Conservation (phyloP, 30 jellyfish, hydroid and myxozoan genomes). For the Mastigias papua region DNA sequence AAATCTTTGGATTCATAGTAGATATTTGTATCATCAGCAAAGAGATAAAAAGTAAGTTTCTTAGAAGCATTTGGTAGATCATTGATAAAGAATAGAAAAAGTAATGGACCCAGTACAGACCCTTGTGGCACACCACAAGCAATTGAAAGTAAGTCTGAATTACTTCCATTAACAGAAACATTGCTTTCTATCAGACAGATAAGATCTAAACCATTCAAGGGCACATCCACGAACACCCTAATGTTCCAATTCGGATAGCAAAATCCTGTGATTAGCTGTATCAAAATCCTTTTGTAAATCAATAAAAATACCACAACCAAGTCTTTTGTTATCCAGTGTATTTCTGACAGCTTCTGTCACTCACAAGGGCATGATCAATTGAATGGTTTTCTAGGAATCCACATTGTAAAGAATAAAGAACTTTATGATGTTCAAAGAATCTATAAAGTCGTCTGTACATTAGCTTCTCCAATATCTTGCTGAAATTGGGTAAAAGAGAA, state of each 20-base stretch:
- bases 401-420: constrained; percentile 11
- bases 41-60: constrained; percentile 18
- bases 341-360: constrained; percentile 18
- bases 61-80: constrained; percentile 21
- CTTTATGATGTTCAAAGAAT: constrained; percentile 28
- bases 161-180: constrained; percentile 24
- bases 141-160: not conserved
- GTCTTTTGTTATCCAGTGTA: constrained; percentile 12
- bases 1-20: constrained; percentile 20
- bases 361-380: not conserved
- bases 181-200: constrained; percentile 3
- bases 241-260: constrained; percentile 10
- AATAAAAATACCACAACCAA: constrained; percentile 1
- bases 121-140: constrained; percentile 54
- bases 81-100: constrained; percentile 11
- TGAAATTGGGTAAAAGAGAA: constrained; percentile 17
- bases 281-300: constrained; percentile 36
- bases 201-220: constrained; percentile 18
- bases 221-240: constrained; percentile 57
- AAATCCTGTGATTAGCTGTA: constrained; percentile 28
- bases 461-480: constrained; percentile 35
- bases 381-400: constrained; percentile 29
- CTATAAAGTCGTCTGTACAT: not conserved
- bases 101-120: constrained; percentile 35
- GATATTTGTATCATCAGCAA: constrained; percentile 48